A percentile compares a stretch with the other conserved stretches of the same genome.
Conservation (phyloP, 30 jellyfish, hydroid and myxozoan genomes). For the Phacellophora camtschatica region DNA sequence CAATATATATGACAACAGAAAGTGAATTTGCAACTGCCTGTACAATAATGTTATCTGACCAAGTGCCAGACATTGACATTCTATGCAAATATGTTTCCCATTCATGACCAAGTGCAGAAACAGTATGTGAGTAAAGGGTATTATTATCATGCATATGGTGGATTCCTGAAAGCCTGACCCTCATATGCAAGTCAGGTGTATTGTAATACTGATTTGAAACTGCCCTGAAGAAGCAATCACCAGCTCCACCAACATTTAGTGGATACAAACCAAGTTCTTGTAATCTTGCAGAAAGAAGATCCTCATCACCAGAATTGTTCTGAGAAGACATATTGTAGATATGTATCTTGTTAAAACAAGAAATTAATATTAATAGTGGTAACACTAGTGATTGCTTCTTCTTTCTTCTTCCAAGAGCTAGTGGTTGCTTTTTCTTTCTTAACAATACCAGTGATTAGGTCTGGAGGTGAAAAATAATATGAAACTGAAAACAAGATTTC, state of each 20-base stretch:
- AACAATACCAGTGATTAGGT: background rate
- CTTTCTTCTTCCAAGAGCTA: background rate
- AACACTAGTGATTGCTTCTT: background rate
- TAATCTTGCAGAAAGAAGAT: background rate
- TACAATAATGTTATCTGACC: background rate
- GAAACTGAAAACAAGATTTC: background rate
- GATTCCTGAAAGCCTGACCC: background rate
- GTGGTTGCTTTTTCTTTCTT: background rate
- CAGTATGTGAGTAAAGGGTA: background rate
- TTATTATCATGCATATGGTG: background rate
- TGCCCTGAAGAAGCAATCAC: background rate
- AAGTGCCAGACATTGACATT: constrained; percentile 14
- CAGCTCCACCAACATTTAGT: background rate
- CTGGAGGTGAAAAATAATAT: background rate
- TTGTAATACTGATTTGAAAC: background rate
- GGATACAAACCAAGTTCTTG: background rate
- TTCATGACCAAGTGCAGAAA: background rate
- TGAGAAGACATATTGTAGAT: background rate
- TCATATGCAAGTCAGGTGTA: background rate
- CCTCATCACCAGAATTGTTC: background rate
- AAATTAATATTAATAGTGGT: background rate
- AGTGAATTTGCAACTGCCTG: constrained; percentile 13
- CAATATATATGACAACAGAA: background rate
- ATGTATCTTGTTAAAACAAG: background rate
- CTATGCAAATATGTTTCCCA: background rate